Base-by-base conservation (phyloP, 2,888 invertebrate species). In the Mythimna vitellina region DNA sequence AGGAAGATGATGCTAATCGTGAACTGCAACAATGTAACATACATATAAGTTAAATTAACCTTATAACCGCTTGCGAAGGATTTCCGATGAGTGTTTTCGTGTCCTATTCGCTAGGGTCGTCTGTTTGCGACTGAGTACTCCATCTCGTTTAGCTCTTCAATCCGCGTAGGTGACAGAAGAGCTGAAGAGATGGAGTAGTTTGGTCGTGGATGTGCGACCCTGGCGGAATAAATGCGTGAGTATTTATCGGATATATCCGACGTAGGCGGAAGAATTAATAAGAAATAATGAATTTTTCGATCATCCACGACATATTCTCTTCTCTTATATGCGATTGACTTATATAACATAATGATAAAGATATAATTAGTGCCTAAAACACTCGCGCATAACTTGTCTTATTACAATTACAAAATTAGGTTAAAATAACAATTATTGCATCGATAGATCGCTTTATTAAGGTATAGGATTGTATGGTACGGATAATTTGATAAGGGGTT, bases 331-430 rank as follows among this genome's bases (percentile, higher is more conserved):
- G 76, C 53, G 35, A 65, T 69, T 56, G 60, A 62, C n/a, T n/a
- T n/a, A n/a, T n/a, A n/a, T n/a, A n/a, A 32, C n/a, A 29, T 46
- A 42, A 54, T n/a, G 12, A 56, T 49, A 42, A 62, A 74, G 10
- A 64, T 20, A 64, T 65, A 67, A 65, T 69, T 73, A 74, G 76
- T 83, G 79, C 83, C 83, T 83, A 35, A 78, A 66, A 64, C 25
- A 57, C 25, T 66, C 68, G 63, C 60, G 53, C 65, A 58, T 54
- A 20, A 66, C 25, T 64, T 58, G 54, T 65, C 67, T 70, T 65
- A 70, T 64, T 61, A 22, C 49, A 46, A 72, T 70, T 76, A 51
- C 35, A 71, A 76, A 75, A 73, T 67, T 69, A 68, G 35, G 14
- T 25, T 69, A 25, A 54, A 25, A 22, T 35, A 58, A 51, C 35